Evolutionary conservation across 2,888 invertebrate species (phyloP).

Genomic region (Drosophila conformis): DNA sequence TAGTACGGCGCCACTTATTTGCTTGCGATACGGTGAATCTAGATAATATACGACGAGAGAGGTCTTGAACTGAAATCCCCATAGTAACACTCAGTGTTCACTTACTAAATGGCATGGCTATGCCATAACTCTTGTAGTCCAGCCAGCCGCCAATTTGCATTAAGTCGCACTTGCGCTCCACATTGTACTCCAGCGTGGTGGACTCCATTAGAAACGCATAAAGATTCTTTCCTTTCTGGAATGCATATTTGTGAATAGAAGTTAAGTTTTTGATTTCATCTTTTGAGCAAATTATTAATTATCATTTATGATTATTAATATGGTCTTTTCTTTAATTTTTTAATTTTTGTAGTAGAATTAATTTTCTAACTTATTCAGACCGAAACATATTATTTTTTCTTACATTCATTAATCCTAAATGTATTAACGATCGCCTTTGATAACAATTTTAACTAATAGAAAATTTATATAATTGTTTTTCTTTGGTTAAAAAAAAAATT

Average conservation of each 20-base stretch:
- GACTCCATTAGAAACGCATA: slow-evolving; percentile 99
- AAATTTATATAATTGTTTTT: too few relatives aligned
- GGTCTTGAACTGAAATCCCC: slow-evolving; percentile 52
- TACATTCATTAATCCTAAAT: too few relatives aligned
- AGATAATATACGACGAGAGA: neutral
- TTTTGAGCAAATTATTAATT: neutral
- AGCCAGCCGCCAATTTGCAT: slow-evolving; percentile 92
- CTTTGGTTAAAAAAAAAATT: too few relatives aligned
- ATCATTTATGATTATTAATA: neutral
- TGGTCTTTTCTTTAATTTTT: too few relatives aligned
- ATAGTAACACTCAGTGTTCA: slow-evolving; percentile 83
- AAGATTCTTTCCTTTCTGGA: slow-evolving; percentile 88
- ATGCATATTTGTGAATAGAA: neutral
- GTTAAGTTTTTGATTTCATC: neutral
- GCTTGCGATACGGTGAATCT: slow-evolving; percentile 92
- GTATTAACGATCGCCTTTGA: too few relatives aligned
- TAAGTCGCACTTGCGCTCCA: slow-evolving; percentile 93
- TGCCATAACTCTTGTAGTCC: slow-evolving; percentile 97
- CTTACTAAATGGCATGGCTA: slow-evolving; percentile 94
- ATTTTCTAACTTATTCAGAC: too few relatives aligned
- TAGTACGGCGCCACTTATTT: slow-evolving; percentile 94
- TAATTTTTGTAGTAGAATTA: too few relatives aligned
- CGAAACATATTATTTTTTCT: too few relatives aligned
- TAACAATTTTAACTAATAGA: too few relatives aligned
- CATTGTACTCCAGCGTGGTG: slow-evolving; percentile 95